phyloP scores from a whole-genome alignment of 2,113 vertebrate species.

The Zosterops borbonicus region DNA sequence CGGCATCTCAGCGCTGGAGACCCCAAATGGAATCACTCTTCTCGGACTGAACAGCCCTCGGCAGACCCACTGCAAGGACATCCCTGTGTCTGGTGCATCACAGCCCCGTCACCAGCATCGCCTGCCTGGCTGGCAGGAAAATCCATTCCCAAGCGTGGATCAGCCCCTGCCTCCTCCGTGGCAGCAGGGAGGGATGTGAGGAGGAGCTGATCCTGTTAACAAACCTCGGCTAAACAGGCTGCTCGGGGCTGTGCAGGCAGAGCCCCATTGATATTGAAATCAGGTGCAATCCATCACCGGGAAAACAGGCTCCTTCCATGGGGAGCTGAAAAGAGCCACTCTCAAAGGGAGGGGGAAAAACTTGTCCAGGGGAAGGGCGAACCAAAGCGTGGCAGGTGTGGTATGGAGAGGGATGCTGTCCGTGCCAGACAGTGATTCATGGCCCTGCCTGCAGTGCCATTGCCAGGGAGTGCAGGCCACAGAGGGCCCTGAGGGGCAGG shows the following conservation, averaged over 20 bases:
- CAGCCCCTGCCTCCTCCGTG: not conserved
- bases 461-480: not conserved
- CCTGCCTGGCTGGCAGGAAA: not conserved
- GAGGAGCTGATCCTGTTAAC: constrained; percentile 77
- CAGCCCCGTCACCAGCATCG: not conserved
- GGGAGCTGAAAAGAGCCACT: constrained; percentile 74
- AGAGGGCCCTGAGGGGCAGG: not conserved
- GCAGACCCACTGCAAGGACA: not conserved
- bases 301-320: constrained; percentile 72
- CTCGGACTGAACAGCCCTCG: accelerated
- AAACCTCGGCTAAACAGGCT: constrained; percentile 65
- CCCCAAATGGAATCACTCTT: not conserved
- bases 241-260: not conserved
- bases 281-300: constrained; percentile 77
- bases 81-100: not conserved
- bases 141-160: not conserved
- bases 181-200: not conserved
- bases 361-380: constrained; percentile 74
- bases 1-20: not conserved
- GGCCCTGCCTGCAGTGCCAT: not conserved
- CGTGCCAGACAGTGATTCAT: constrained; percentile 36
- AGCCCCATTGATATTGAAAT: constrained; percentile 85
- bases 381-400: constrained; percentile 81
- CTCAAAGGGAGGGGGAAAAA: constrained; percentile 60
- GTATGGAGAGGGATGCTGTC: constrained; percentile 68